Evolutionary conservation across 2,888 invertebrate genomes (phyloP).

Genomic region (Cerceris ruficornis): DNA sequence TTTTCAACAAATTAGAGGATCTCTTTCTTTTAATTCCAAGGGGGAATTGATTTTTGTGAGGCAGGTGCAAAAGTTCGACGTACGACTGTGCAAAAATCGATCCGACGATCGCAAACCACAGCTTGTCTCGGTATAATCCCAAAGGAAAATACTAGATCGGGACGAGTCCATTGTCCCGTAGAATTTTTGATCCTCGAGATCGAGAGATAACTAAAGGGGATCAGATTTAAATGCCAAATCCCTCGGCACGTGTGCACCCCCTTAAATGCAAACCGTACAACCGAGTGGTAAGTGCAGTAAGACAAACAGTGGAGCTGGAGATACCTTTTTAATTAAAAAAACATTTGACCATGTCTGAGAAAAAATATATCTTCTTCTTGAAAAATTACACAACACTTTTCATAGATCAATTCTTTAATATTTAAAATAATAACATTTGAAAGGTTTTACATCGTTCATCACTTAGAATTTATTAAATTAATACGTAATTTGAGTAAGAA

Average conservation of each 20-base stretch:
- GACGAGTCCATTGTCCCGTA: constrained; percentile 56
- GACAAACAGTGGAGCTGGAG: not conserved
- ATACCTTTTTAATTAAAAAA: too few species aligned
- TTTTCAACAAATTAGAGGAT: too few species aligned
- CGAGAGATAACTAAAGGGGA: constrained; percentile 59
- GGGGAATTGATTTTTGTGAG: not conserved
- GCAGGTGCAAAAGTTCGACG: not conserved
- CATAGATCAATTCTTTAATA: too few species aligned
- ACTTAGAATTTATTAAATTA: too few species aligned
- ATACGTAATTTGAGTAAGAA: too few species aligned
- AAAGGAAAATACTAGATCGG: constrained; percentile 63
- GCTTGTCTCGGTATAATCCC: constrained; percentile 63
- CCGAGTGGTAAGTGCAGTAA: constrained; percentile 14
- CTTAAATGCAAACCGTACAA: constrained; percentile 23
- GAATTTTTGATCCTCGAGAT: constrained; percentile 64
- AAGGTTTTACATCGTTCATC: too few species aligned
- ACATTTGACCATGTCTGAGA: too few species aligned
- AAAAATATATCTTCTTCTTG: too few species aligned
- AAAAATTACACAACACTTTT: too few species aligned
- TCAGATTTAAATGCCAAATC: constrained; percentile 64
- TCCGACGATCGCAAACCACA: constrained; percentile 31
- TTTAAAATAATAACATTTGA: too few species aligned
- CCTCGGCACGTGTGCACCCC: constrained; percentile 43
- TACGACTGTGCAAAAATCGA: constrained; percentile 2
- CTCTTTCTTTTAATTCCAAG: too few species aligned